Base-by-base conservation (phyloP, 2,797 vertebrate species). In the Diceros bicornis region DNA sequence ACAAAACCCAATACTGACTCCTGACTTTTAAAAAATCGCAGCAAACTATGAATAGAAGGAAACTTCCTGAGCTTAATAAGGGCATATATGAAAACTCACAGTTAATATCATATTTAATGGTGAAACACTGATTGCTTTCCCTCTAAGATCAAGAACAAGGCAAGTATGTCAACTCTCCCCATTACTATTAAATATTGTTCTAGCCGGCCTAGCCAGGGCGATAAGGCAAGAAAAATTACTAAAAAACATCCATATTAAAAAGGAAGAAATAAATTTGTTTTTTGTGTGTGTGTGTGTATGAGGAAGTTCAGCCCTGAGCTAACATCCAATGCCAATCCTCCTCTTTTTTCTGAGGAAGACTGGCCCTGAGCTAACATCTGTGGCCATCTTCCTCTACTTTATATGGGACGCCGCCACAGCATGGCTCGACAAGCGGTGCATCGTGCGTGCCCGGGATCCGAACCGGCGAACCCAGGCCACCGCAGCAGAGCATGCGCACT, bases 211-310 rank as follows among this genome's bases (percentile, higher is more conserved):
- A 89, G 66, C 50, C 20, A 78, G 55, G 92, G 82, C 85, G 25
- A 91, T 59, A 83, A 82, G 20, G 3, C 57, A 96, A 71, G 77
- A 83, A 95, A 97, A 94, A 29, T 16, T 55, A 91, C 7, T 34
- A 27, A 72, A 85, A 95, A 47, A 1, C 8, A 55, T 90, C 11
- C 4, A 57, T 16, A 81, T 57, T 64, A 8, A 55, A 79, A 78
- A 96, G 9, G 21, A 75, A 78, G 27, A 91, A 96, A 64, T 32
- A 57, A 71, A 94, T 62, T 27, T 20, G 6, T 66, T 2, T 14
- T 87, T 72, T 41, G 4, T 41, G 41, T 41, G 41, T 41, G 37
- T 4, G 4, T 41, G 41, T 41, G 4, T 41, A 41, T 41, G 41
- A 41, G 41, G 41, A 5, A 41, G 41, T 41, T 41, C 41, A 41